Evolutionary conservation across 2,888 invertebrate genomes (phyloP), one percentile per base, ranked within the genome.

Genomic region (Ectemnius cavifrons): DNA sequence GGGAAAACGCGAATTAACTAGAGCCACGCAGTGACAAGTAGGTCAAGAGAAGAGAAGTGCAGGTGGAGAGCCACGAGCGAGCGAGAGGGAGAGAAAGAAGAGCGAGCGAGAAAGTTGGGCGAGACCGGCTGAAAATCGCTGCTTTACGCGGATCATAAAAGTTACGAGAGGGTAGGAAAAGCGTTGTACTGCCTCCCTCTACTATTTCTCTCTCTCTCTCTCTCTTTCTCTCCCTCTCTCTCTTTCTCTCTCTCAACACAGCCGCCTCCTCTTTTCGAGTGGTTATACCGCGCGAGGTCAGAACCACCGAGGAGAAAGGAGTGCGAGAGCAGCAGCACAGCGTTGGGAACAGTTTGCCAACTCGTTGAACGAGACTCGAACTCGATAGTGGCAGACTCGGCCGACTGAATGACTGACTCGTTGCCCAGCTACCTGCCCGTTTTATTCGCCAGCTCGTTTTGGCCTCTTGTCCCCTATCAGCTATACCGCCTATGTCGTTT

Each of bases 301-400:
- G 72, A 67, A 58, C 62, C 63, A 75, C 77, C 75, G 65, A 46
- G 69, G 77, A 76, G 79, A 77, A 82, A 82, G 77, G 67, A 76
- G 75, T 73, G 37, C 37, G 11, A 37, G 37, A 37, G 37, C 37
- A 37, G 37, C 37, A 37, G 82, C 83, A 72, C 80, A 78, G 73
- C 83, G 81, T 84, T 80, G 75, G 81, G 84, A 88, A 87, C 86
- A 89, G 88, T 90, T 90, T 88, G 86, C 89, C 87, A 88, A 90
- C 89, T 90, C 88, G 88, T 87, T 87, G 85, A 86, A 82, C 84
- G 85, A 83, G 86, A 84, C 81, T 86, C 81, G 75, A 82, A 86
- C 86, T 87, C 81, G 85, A 85, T 85, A 76, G 81, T 71, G 77
- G 78, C 82, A 65, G 73, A 68, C 74, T 67, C 69, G 79, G 67